Evolutionary conservation across 2,888 invertebrate species (phyloP).

Genomic region (Dynastes maya): DNA sequence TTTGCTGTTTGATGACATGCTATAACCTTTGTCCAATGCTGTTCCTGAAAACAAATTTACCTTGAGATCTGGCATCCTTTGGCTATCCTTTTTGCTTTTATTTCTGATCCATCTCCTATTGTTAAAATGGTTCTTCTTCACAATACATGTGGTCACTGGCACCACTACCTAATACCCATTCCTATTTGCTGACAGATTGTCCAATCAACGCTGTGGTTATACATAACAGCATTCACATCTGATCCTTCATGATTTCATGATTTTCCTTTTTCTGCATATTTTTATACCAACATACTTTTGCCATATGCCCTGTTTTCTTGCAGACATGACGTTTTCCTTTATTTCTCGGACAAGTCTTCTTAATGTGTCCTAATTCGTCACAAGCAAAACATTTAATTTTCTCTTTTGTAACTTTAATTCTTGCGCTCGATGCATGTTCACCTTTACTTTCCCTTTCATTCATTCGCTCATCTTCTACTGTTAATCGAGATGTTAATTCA

Average conservation of each 20-base stretch:
- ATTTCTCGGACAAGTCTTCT: neutral
- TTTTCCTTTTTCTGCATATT: neutral
- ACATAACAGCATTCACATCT: neutral
- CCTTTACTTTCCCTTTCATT: no score
- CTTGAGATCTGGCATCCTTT: no score
- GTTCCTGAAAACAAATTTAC: no score
- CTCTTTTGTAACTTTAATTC: no score
- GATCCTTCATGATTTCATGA: neutral
- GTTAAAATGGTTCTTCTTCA: neutral
- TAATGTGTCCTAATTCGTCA: neutral
- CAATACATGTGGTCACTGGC: neutral
- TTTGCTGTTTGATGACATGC: no score
- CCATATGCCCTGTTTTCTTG: neutral
- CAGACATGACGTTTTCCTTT: neutral
- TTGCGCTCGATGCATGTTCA: no score
- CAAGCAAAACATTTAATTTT: constrained; percentile 5
- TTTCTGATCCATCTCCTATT: neutral
- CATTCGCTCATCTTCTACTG: no score
- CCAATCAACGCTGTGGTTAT: neutral
- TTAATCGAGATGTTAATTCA: no score
- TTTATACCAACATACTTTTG: neutral
- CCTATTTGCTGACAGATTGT: neutral
- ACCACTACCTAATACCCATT: neutral
- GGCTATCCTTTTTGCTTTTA: no score
- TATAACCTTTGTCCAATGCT: no score